These are phyloP conservation scores for Phrynosoma platyrhinos DNA, from an alignment of 2,113 vertebrate species.

Conservation along the genomic window DNA sequence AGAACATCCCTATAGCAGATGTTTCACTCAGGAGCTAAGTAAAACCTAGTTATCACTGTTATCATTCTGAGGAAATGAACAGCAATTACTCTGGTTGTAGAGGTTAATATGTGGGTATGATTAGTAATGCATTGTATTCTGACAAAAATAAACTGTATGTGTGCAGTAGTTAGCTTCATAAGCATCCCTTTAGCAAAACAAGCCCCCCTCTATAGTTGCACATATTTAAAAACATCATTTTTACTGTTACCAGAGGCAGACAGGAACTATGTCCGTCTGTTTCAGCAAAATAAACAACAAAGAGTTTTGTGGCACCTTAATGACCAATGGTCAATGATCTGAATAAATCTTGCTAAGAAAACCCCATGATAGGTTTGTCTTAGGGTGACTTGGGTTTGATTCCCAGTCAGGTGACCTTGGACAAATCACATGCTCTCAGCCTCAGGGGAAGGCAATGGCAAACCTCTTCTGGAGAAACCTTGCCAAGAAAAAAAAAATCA, in stretches of 20 bases:
- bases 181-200: slow-evolving; percentile 2
- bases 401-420: too few species aligned
- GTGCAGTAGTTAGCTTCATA: background rate
- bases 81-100: background rate
- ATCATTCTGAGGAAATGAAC: slow-evolving; percentile 1
- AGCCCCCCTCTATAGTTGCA: background rate
- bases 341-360: too few species aligned
- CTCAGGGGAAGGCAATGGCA: too few species aligned
- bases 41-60: slow-evolving; percentile 27
- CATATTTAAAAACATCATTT: slow-evolving; percentile 1
- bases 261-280: background rate
- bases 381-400: too few species aligned
- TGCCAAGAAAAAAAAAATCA: too few species aligned
- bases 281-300: background rate
- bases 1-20: accelerated
- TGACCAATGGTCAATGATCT: too few species aligned
- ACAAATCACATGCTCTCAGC: too few species aligned
- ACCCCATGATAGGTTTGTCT: too few species aligned
- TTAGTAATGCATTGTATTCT: slow-evolving; percentile 4
- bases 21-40: background rate
- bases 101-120: slow-evolving; percentile 22
- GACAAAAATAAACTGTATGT: background rate
- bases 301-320: background rate
- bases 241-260: background rate
- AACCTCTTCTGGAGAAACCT: too few species aligned